Evolutionary conservation across 2,113 vertebrate genomes (phyloP).

Genomic region (Marcusenius ussheri): DNA sequence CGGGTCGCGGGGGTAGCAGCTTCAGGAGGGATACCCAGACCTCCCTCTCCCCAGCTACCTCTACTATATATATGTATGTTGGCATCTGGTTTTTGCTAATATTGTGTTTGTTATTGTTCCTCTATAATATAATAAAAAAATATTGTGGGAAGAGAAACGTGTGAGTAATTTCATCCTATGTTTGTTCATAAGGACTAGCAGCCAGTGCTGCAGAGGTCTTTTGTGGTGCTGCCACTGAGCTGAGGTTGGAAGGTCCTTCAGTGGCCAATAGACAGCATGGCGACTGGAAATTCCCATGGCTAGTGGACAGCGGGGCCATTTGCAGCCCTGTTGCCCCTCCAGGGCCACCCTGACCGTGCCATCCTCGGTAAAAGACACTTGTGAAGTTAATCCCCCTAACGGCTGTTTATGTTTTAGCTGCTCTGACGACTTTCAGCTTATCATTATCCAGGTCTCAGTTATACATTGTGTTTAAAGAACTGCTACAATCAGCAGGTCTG

Average conservation of each 20-base stretch:
- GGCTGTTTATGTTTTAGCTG: not conserved
- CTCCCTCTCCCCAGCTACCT: too few relatives aligned
- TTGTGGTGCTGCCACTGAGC: not conserved
- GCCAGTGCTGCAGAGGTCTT: not conserved
- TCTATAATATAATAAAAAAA: not conserved
- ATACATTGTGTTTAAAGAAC: not conserved
- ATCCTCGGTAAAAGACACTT: not conserved
- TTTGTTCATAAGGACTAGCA: not conserved
- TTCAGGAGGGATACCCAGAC: too few relatives aligned
- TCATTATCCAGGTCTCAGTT: not conserved
- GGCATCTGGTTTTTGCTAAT: not conserved
- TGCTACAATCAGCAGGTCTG: conserved; percentile 1
- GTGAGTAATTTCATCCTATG: not conserved
- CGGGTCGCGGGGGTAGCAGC: too few relatives aligned
- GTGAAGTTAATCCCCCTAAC: not conserved
- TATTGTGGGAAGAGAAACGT: not conserved
- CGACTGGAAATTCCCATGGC: not conserved
- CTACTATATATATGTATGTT: too few relatives aligned
- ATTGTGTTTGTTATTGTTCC: not conserved
- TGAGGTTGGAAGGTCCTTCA: not conserved
- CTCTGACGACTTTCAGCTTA: not conserved
- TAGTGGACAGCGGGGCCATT: not conserved
- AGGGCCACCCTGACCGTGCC: not conserved
- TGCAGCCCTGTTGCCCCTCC: not conserved
- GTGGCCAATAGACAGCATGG: not conserved